phyloP scores from a whole-genome alignment of 2,113 vertebrate species.

The Empidonax alnorum region DNA sequence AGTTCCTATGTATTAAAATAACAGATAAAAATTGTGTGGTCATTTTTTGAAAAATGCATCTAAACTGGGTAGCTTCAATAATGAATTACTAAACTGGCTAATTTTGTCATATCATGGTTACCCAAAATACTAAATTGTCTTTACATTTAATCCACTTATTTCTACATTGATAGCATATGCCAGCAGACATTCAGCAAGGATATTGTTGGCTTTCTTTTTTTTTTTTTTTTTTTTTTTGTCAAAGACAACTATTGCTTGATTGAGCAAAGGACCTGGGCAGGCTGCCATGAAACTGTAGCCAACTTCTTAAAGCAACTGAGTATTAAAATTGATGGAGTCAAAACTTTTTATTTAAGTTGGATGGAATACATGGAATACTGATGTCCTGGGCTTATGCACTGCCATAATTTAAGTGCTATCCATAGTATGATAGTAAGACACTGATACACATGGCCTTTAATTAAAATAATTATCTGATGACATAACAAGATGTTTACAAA shows the following conservation, averaged over 20 bases:
- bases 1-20: neutral
- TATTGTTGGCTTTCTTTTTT: slow-evolving; percentile 19
- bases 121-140: slow-evolving; percentile 51
- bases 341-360: slow-evolving; percentile 71
- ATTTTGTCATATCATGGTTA: neutral
- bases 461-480: slow-evolving; percentile 17
- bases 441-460: slow-evolving; percentile 33
- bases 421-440: neutral
- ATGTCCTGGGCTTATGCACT: slow-evolving; percentile 37
- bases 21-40: neutral
- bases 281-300: slow-evolving; percentile 71
- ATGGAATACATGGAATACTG: slow-evolving; percentile 69
- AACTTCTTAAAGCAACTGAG: slow-evolving; percentile 69
- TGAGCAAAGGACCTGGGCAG: slow-evolving; percentile 68
- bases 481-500: neutral
- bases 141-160: slow-evolving; percentile 48
- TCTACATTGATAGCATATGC: slow-evolving; percentile 44
- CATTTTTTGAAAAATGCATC: neutral
- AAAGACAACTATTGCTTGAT: slow-evolving; percentile 68
- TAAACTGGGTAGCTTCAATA: neutral
- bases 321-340: slow-evolving; percentile 74
- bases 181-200: slow-evolving; percentile 66
- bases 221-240: slow-evolving; percentile 47
- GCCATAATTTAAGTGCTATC: slow-evolving; percentile 59
- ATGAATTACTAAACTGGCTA: neutral